Evolutionary conservation across 2,113 vertebrate species (phyloP).

Genomic region (Sigmodon hispidus): DNA sequence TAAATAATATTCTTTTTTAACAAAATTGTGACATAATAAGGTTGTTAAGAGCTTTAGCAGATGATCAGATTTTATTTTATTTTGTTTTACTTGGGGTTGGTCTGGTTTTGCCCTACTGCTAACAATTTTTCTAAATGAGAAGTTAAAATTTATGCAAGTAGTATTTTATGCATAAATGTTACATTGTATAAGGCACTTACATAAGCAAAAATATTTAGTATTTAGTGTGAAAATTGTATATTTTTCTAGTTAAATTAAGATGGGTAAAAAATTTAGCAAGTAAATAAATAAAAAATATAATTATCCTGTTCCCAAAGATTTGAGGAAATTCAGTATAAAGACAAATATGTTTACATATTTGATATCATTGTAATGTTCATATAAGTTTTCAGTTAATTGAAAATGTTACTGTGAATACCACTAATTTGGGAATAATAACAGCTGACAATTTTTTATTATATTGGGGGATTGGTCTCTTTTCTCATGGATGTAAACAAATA

Average conservation of each 20-base stretch:
- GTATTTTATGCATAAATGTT: background rate
- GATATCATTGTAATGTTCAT: background rate
- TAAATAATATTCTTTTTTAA: background rate
- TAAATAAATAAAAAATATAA: background rate
- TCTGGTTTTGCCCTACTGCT: background rate
- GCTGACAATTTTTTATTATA: background rate
- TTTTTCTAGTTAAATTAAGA: background rate
- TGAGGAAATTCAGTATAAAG: background rate
- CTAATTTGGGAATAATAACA: background rate
- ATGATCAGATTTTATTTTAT: background rate
- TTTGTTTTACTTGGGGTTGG: background rate
- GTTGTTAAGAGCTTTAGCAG: background rate
- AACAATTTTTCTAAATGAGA: background rate
- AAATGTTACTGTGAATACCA: background rate
- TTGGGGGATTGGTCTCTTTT: background rate
- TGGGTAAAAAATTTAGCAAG: background rate
- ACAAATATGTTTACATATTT: background rate
- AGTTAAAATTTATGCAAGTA: background rate
- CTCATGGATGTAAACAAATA: background rate
- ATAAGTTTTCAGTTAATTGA: background rate
- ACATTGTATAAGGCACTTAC: background rate
- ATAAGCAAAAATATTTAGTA: background rate
- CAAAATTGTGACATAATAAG: background rate
- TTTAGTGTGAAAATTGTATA: background rate
- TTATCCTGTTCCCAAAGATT: background rate